Conservation (phyloP, 1,140 invertebrate species). For the Meloidogyne floridensis region DNA sequence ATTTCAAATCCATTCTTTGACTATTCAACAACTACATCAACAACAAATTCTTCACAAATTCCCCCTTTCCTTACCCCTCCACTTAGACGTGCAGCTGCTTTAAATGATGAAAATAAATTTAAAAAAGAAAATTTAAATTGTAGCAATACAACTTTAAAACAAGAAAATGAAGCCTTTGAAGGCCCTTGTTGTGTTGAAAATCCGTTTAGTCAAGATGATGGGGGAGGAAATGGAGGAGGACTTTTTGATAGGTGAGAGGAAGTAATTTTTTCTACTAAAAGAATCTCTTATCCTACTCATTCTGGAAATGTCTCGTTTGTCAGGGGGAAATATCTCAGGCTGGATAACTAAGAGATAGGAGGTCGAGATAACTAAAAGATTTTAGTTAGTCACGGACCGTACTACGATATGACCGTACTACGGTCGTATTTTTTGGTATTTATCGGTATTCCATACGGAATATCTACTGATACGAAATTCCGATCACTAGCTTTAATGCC, state of each 20-base stretch:
- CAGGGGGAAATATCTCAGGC: no score
- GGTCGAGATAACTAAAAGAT: no score
- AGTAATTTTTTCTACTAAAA: neutral
- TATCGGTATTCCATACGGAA: no score
- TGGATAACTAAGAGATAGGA: no score
- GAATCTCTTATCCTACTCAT: no score
- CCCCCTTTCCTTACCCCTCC: conserved; percentile 1
- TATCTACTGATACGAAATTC: no score
- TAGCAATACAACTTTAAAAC: neutral
- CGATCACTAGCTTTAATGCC: no score
- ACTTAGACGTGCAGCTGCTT: neutral
- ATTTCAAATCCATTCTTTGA: conserved; percentile 10
- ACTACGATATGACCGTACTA: no score
- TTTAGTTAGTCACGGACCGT: no score
- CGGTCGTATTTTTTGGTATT: no score
- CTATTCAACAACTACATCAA: neutral
- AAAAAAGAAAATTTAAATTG: neutral
- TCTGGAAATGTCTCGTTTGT: no score
- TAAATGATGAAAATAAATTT: neutral
- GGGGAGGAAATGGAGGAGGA: neutral
- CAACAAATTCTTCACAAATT: neutral
- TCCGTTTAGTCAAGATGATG: neutral
- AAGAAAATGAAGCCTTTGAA: neutral
- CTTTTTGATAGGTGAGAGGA: neutral
- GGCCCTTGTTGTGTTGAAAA: neutral